Evolutionary conservation across 1,140 invertebrate species (phyloP).

Genomic region (fruit fly (Drosophila melanogaster)): Release_6_plus_ISO1_MT NC_004354.4:21024001-21024500

Average conservation of each 20-base stretch:
- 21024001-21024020: slow-evolving; percentile 52
- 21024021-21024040: slow-evolving; percentile 55
- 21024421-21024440: not conserved
- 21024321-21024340: no score
- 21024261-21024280: no score
- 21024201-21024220: no score
- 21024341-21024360: no score
- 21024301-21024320: no score
- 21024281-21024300: no score
- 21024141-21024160: no score
- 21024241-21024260: no score
- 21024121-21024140: slow-evolving; percentile 6
- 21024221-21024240: no score
- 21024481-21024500: slow-evolving; percentile 43
- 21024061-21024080: slow-evolving; percentile 72
- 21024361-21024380: no score
- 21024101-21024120: slow-evolving; percentile 57
- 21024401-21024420: slow-evolving; percentile 29
- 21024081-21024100: slow-evolving; percentile 55
- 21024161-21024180: no score
- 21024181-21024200: no score
- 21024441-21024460: slow-evolving; percentile 53
- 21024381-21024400: slow-evolving; percentile 22
- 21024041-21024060: slow-evolving; percentile 71
- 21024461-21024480: slow-evolving; percentile 61